These are phyloP conservation scores for Helarctos malayanus DNA, from an alignment of 2,797 vertebrate genomes.

Conservation along the genomic window DNA sequence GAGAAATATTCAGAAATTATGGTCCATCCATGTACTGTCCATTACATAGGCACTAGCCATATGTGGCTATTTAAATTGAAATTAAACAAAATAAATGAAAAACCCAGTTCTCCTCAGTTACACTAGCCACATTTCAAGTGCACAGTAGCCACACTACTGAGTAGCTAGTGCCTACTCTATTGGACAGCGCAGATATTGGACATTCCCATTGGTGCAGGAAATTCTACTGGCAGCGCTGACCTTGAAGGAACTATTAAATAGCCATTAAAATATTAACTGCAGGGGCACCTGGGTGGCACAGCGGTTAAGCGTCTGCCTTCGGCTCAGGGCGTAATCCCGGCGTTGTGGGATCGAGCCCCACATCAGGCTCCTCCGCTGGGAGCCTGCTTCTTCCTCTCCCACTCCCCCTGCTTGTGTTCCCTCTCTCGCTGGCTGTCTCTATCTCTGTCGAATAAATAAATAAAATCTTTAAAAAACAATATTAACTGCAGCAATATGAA, in stretches of 20 bases:
- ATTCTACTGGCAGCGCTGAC: neutral
- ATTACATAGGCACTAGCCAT: neutral
- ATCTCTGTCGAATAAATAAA: too few relatives aligned
- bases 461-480: neutral
- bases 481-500: neutral
- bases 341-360: too few relatives aligned
- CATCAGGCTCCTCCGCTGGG: too few relatives aligned
- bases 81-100: slow-evolving; percentile 18
- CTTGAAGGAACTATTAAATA: neutral
- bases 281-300: neutral
- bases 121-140: neutral
- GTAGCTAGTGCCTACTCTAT: neutral
- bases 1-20: neutral
- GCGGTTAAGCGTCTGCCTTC: too few relatives aligned
- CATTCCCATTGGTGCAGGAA: neutral
- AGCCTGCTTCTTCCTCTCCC: too few relatives aligned
- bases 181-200: neutral
- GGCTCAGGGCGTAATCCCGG: too few relatives aligned
- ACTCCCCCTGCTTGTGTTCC: too few relatives aligned
- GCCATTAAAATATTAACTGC: neutral
- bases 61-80: neutral
- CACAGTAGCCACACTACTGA: neutral
- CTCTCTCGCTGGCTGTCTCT: too few relatives aligned
- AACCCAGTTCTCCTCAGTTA: neutral
- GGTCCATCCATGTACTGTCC: neutral